Percentiles rank a stretch among this genome's conserved stretches.
Conservation (phyloP, 2,888 invertebrate genomes). For the Caenorhabditis virilis region DNA sequence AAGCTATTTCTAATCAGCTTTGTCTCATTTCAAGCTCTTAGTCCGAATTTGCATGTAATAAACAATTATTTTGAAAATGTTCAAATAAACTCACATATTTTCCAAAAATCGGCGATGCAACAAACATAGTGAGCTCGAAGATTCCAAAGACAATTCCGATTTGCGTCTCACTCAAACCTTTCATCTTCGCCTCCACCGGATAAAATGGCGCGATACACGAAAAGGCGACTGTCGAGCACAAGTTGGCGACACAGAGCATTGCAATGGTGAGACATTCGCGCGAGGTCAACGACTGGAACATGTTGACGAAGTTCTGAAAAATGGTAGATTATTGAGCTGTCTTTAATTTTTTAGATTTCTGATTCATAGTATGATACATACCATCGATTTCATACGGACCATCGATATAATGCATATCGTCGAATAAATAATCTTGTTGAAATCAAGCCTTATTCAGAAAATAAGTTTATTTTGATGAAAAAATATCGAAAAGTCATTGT, state of each 20-base stretch:
- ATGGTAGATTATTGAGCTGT: too few relatives aligned
- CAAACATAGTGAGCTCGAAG: conserved; percentile 67
- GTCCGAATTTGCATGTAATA: too few relatives aligned
- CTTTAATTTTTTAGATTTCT: too few relatives aligned
- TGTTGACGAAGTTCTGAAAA: conserved; percentile 3
- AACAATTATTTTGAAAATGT: background rate
- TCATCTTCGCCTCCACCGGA: conserved; percentile 62
- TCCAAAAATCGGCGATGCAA: conserved; percentile 67
- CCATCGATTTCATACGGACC: too few relatives aligned
- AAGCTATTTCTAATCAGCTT: too few relatives aligned
- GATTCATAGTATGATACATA: too few relatives aligned
- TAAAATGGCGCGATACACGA: conserved; percentile 68
- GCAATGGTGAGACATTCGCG: conserved; percentile 59
- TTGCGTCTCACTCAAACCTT: conserved; percentile 64
- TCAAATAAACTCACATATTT: conserved; percentile 61
- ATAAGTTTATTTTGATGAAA: too few relatives aligned
- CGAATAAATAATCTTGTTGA: too few relatives aligned
- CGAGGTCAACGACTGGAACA: conserved; percentile 6
- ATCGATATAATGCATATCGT: too few relatives aligned
- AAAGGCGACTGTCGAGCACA: conserved; percentile 67
- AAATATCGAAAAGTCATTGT: too few relatives aligned
- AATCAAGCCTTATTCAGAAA: too few relatives aligned
- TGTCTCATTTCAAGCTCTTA: too few relatives aligned
- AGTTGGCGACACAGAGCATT: conserved; percentile 66
- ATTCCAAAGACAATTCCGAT: conserved; percentile 68